Evolutionary conservation across 1,140 invertebrate species (phyloP).

Genomic region (Drosophila aff.): DNA sequence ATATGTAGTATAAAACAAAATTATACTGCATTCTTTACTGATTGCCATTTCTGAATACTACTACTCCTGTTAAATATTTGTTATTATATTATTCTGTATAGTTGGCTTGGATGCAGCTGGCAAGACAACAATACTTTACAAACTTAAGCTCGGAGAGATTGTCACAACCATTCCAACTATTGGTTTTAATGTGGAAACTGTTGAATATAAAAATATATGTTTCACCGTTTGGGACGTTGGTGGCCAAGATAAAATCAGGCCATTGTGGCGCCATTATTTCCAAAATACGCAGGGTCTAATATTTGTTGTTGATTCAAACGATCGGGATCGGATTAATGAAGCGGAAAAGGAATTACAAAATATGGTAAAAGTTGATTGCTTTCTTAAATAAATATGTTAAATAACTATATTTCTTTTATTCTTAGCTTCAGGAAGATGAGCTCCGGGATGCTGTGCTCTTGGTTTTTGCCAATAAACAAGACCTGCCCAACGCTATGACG

Average conservation of each 20-base stretch:
- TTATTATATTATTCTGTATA: conserved; percentile 63
- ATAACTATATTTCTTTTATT: conserved; percentile 27
- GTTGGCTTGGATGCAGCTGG: conserved; percentile 98
- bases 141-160: conserved; percentile 98
- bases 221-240: conserved; percentile 99
- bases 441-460: conserved; percentile 97
- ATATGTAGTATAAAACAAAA: not conserved
- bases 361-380: conserved; percentile 89
- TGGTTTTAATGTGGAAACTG: conserved; percentile 96
- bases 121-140: conserved; percentile 99
- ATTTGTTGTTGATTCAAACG: conserved; percentile 99
- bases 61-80: not conserved
- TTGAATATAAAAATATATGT: conserved; percentile 98
- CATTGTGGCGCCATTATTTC: conserved; percentile 99
- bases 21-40: not conserved
- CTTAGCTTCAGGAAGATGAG: conserved; percentile 95
- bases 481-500: conserved; percentile 98
- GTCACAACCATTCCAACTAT: conserved; percentile 99
- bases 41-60: not conserved
- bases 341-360: conserved; percentile 97
- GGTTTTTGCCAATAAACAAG: conserved; percentile 99
- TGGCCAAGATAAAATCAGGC: conserved; percentile 97
- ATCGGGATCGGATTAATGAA: conserved; percentile 96
- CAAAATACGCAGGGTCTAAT: conserved; percentile 99
- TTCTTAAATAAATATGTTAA: conserved; percentile 66